Percentiles rank a stretch among this genome's conserved stretches.
Conservation (phyloP, 2,888 invertebrate genomes). For the Hipparchia semele region DNA sequence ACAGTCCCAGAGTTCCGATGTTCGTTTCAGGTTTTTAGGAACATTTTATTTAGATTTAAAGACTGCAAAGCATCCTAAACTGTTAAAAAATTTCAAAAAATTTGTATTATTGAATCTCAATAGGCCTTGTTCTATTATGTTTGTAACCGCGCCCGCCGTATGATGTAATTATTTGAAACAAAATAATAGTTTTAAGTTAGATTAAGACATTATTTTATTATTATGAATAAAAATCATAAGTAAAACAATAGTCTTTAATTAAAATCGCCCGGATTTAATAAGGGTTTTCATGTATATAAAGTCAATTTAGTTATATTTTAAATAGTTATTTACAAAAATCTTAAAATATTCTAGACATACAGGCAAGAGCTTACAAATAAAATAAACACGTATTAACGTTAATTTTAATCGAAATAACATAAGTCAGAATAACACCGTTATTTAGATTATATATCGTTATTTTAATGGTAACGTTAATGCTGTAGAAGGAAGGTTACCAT, state of each 20-base stretch:
- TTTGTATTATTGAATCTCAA: conserved; percentile 26
- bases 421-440: no score
- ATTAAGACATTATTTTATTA: conserved; percentile 69
- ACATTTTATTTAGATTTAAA: not conserved
- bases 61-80: not conserved
- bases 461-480: no score
- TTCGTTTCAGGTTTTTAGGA: not conserved
- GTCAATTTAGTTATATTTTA: not conserved
- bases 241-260: conserved; percentile 42
- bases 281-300: not conserved
- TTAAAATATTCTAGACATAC: not conserved
- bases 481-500: no score
- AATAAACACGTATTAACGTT: no score
- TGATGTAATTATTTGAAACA: conserved; percentile 73
- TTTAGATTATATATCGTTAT: no score
- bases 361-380: not conserved
- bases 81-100: not conserved
- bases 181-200: conserved; percentile 61
- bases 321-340: not conserved
- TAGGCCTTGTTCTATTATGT: conserved; percentile 17
- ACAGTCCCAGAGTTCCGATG: not conserved
- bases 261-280: conserved; percentile 8
- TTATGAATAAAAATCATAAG: conserved; percentile 65
- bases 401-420: no score
- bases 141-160: conserved; percentile 60